Base-by-base conservation (phyloP, 2,888 invertebrate genomes). In the Eupelmus urozonus region DNA sequence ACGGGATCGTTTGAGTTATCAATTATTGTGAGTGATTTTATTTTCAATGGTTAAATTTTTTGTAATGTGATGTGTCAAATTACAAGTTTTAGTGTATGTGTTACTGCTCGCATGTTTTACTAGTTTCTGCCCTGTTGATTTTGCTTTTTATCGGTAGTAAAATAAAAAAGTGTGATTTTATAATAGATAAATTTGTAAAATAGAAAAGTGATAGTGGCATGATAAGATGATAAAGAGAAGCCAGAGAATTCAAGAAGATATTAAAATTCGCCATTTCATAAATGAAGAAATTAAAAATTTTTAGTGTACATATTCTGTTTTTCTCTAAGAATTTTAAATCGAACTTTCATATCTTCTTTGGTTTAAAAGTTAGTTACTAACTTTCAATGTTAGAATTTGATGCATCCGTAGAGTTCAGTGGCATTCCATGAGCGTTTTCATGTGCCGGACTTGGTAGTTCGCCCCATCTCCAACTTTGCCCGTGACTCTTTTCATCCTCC, bases 401-500 rank as follows among this genome's bases (percentile, higher is more conserved):
- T 42, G 57, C 40, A 34, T 76, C 71, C 0, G 85, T 81, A 2
- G 87, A 82, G 72, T 79, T 87, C 49, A 89, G 76, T 0, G 86
- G 85, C 79, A 83, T 85, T 57, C 87, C 84, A 42, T 85, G 87
- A 18, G 82, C 76, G 0, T 85, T 77, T n/a, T 89, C 89, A 0
- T 83, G 86, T 16, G 89, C 88, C 59, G 90, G 91, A 81, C 91
- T 92, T 0, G 97, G 97, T 82, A 97, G 90, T 88, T 97, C 96
- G 23, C 97, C 97, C 97, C 97, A 96, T 82, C 95, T 93, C 97
- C 97, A 97, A 74, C 95, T 95, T 87, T 95, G 95, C 29, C 90
- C 90, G 78, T 90, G 88, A 66, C 84, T 83, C 55, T 88, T 88
- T 18, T 89, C 88, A 2, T 82, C 88, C 72, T 85, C 89, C 55